These are phyloP conservation scores for Baccha elongata DNA, from an alignment of 2,888 invertebrate species.

Conservation along the genomic window DNA sequence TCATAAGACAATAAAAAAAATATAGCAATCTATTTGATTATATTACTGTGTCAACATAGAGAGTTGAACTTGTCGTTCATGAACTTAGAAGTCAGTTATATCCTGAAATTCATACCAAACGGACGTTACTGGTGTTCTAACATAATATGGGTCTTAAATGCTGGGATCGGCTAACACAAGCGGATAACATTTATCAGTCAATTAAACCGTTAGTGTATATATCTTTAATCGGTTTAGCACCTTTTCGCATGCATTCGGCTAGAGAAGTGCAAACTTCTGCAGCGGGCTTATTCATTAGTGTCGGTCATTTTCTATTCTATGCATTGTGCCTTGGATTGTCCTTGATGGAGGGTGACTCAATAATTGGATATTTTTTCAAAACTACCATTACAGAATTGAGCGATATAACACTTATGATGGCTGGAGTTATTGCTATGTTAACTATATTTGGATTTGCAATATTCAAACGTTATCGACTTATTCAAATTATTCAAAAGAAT, in stretches of 20 bases:
- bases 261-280: conserved; percentile 79
- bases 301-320: conserved; percentile 79
- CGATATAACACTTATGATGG: conserved; percentile 78
- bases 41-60: conserved; percentile 20
- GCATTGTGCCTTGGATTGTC: conserved; percentile 78
- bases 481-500: conserved; percentile 78
- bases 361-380: conserved; percentile 81
- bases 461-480: conserved; percentile 76
- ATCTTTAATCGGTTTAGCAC: conserved; percentile 80
- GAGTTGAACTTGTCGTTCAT: neutral
- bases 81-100: conserved; percentile 29
- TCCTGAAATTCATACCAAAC: conserved; percentile 18
- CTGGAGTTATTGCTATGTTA: conserved; percentile 79
- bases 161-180: conserved; percentile 78
- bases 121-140: conserved; percentile 28
- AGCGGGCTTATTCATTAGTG: conserved; percentile 77
- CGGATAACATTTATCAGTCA: conserved; percentile 80
- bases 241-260: conserved; percentile 78
- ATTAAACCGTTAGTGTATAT: conserved; percentile 79
- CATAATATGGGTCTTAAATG: conserved; percentile 77
- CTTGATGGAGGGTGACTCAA: conserved; percentile 78
- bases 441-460: conserved; percentile 80
- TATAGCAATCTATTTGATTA: conserved; percentile 58
- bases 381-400: conserved; percentile 80
- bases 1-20: neutral